Evolutionary conservation across 2,888 invertebrate genomes (phyloP), one percentile per base, ranked within the genome.

Genomic region (Rhamphomyia laevipes): DNA sequence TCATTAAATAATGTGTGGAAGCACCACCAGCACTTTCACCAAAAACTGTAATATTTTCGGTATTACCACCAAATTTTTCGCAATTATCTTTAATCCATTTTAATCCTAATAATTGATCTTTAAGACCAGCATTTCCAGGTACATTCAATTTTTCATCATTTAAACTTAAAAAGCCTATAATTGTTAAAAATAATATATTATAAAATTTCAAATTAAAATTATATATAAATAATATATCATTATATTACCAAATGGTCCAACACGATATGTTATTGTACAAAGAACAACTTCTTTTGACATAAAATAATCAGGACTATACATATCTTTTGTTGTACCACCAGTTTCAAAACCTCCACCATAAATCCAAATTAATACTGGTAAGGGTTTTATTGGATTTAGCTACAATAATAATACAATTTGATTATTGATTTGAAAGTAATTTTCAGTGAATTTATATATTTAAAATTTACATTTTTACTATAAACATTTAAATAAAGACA

Each of bases 1-100:
- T 57, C 57, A 72, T 66, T 57, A 75, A 64, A 50, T 68, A 72
- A 54, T 76, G 74, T 1, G 71, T 66, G 4, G 73, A 69, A 21
- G 67, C 70, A 9, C 65, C 73, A 2, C 76, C 76, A 2, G 75
- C 75, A 56, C 76, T 75, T 58, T 74, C 73, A 2, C 76, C 76
- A 56, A 75, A 73, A 10, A 76, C 63, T 0, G 75, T 75, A 3
- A 69, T 74, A 51, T 76, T 76, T 9, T 71, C 59, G 0, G 73
- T 65, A 61, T 77, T 72, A 2, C 76, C 76, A 33, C 73, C 72
- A 57, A 77, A 77, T 47, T 64, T 63, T 12, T 60, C 53, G 16
- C 74, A 73, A 55, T 76, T 76, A 2, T 60, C 61, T 53, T 73
- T 70, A 0, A 76, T 65, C 75, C 76, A 76, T 53, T 70, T 70